These are phyloP conservation scores for Mustela lutreola DNA, from an alignment of 2,113 vertebrate genomes.

Conservation along the genomic window DNA sequence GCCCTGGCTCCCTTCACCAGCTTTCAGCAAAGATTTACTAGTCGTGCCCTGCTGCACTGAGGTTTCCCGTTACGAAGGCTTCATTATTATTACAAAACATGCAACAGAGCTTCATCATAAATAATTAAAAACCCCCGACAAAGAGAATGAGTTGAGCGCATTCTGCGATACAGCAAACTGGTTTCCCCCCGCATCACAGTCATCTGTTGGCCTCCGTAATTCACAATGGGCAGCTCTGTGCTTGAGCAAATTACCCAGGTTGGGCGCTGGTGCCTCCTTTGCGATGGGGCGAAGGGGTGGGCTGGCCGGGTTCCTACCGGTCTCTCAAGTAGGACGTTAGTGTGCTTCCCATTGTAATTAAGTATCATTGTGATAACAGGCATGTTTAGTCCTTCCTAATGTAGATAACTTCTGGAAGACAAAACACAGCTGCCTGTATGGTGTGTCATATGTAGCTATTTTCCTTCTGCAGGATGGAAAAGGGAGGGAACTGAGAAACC, in stretches of 20 bases:
- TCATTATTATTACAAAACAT: slow-evolving; percentile 73
- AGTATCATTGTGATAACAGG: slow-evolving; percentile 69
- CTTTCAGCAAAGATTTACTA: slow-evolving; percentile 60
- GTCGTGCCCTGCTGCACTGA: background rate
- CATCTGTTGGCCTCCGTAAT: slow-evolving; percentile 54
- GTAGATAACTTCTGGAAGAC: slow-evolving; percentile 67
- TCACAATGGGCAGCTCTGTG: slow-evolving; percentile 69
- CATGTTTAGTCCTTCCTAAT: slow-evolving; percentile 67
- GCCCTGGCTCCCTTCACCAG: background rate
- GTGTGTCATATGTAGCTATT: slow-evolving; percentile 35
- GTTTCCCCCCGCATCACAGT: background rate
- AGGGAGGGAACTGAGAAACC: background rate
- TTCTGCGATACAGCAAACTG: slow-evolving; percentile 67
- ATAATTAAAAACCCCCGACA: slow-evolving; percentile 72
- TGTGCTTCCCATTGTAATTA: slow-evolving; percentile 74
- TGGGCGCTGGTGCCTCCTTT: slow-evolving; percentile 39
- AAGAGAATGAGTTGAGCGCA: slow-evolving; percentile 66
- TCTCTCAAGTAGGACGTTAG: slow-evolving; percentile 66
- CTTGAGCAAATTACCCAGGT: slow-evolving; percentile 67
- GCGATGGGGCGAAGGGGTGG: background rate
- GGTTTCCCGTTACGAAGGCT: slow-evolving; percentile 67
- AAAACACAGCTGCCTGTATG: slow-evolving; percentile 37
- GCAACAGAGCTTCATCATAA: slow-evolving; percentile 65
- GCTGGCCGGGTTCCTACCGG: slow-evolving; percentile 62
- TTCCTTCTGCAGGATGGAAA: slow-evolving; percentile 34